Evolutionary conservation across 2,888 invertebrate genomes (phyloP).

Genomic region (Temnothorax unifasciatus): DNA sequence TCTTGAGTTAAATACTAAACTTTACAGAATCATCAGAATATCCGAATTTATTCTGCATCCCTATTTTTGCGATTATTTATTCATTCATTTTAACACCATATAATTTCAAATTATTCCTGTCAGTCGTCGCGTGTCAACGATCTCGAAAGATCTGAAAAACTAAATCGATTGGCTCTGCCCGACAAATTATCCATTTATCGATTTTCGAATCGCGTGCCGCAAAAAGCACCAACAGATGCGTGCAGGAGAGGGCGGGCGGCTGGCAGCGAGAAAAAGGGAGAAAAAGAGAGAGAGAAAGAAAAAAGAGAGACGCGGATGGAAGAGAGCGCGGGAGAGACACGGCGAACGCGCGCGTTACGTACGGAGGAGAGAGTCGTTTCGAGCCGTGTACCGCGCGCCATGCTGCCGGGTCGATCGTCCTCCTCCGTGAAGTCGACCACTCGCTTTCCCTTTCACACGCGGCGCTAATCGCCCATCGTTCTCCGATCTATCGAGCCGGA

Average conservation of each 20-base stretch:
- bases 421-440: constrained; percentile 77
- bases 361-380: constrained; percentile 82
- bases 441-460: constrained; percentile 86
- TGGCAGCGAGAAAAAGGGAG: constrained; percentile 31
- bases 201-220: constrained; percentile 10
- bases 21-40: background rate
- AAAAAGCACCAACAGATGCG: constrained; percentile 14
- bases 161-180: background rate
- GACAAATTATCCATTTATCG: constrained; percentile 29
- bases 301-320: constrained; percentile 49
- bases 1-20: background rate
- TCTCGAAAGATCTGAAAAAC: background rate
- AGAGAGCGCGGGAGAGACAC: constrained; percentile 74
- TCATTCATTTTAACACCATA: background rate
- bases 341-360: constrained; percentile 79
- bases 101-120: background rate
- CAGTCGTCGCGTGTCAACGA: background rate
- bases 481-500: constrained; percentile 80
- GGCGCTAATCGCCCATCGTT: constrained; percentile 84
- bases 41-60: background rate
- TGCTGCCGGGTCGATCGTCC: constrained; percentile 79
- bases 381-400: constrained; percentile 67
- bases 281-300: constrained; percentile 58
- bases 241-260: background rate
- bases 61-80: background rate